These are phyloP conservation scores for Flexamia atlantica DNA, from an alignment of 2,888 invertebrate species.

Conservation along the genomic window DNA sequence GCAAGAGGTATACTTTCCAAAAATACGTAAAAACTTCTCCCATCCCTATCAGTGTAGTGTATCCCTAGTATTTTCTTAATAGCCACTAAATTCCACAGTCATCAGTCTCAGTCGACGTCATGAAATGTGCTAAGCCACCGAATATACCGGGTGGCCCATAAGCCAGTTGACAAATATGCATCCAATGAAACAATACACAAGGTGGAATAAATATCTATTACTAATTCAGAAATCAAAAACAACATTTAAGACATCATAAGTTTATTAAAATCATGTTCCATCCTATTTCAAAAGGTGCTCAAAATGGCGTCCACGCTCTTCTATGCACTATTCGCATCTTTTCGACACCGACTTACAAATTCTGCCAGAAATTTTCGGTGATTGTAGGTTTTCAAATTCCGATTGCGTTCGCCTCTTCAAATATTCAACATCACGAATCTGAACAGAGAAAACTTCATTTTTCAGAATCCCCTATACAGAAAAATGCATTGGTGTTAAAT, in stretches of 20 bases:
- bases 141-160: background rate
- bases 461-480: background rate
- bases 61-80: no score
- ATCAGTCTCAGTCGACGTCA: no score
- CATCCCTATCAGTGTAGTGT: no score
- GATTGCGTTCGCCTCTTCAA: background rate
- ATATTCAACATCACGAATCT: background rate
- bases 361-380: slow-evolving; percentile 1
- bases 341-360: background rate
- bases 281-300: background rate
- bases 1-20: no score
- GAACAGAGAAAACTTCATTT: slow-evolving; percentile 2
- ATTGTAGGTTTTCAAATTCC: slow-evolving; percentile 5
- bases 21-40: no score
- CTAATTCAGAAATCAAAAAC: background rate
- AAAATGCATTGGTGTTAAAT: background rate
- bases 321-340: background rate
- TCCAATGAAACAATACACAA: background rate
- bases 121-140: no score
- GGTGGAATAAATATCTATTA: background rate
- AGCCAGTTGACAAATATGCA: background rate
- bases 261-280: background rate
- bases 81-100: no score
- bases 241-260: background rate
- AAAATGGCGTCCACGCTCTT: background rate